Base-by-base conservation (phyloP, 2,797 vertebrate species). In the Oreochromis mossambicus region DNA sequence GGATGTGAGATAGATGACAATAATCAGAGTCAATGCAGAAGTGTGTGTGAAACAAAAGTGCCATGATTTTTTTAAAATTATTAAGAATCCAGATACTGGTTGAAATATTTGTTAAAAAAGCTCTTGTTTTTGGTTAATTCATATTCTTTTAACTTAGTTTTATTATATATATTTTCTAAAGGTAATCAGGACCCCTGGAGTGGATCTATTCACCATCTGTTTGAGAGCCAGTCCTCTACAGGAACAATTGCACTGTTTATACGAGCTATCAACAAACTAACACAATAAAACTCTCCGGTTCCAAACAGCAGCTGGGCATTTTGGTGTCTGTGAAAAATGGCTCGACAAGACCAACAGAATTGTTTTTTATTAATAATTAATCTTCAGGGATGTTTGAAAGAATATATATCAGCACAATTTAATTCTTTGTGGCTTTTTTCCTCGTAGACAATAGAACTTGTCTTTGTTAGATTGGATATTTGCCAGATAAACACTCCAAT, bases 61-160 rank as follows among this genome's bases (percentile, higher is more conserved):
- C 21, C 2, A 2, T 15, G 12, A 24, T 14, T 2, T 70, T 46
- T 26, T 26, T 70, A 4, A 46, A 17, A 26, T 70, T 0, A 0
- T 26, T 29, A 48, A 48, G 14, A 26, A 73, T 73, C 43, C 6
- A 73, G 24, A 32, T 32, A 48, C 43, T 32, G 43, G 15, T 73
- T 48, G 15, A 73, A 73, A 68, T 41, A 24, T 8, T 43, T 5
- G n/a, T 68, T 12, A 15, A 0, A 17, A 73, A 48, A 29, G 15
- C 15, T 12, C 9, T 29, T 29, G 24, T 50, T 50, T 75, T 70
- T 26, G 38, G 43, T 50, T 32, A 43, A 1, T 75, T 29, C 10
- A 75, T 50, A 32, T 75, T 75, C 24, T 15, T 50, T 75, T 50
- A 48, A 75, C 26, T 19, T 19, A 5, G 3, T 73, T 73, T 19